Percentiles rank a stretch among this genome's conserved stretches.
These are phyloP conservation scores for Schmidtea mediterranea DNA, from an alignment of 1,140 invertebrate genomes.

Conservation along the genomic window DNA sequence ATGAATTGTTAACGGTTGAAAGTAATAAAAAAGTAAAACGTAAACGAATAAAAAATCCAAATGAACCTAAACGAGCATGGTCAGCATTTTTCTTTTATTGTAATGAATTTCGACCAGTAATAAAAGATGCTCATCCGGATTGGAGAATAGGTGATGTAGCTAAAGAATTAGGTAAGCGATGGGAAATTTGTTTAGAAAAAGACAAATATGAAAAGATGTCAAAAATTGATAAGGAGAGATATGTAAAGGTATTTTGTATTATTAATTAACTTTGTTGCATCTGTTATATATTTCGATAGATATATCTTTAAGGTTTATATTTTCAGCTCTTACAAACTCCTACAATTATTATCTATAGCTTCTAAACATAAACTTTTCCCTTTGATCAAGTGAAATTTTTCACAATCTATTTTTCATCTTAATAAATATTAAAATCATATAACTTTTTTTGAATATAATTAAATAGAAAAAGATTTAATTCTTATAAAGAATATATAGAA, in stretches of 20 bases:
- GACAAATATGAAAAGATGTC: conserved; percentile 67
- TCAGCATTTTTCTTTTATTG: conserved; percentile 99
- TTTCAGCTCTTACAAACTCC: no score
- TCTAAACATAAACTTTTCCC: no score
- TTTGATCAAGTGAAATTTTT: no score
- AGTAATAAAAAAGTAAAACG: conserved; percentile 60
- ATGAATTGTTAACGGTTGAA: conserved; percentile 72
- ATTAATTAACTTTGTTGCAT: not conserved
- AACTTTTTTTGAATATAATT: no score
- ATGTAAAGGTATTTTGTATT: conserved; percentile 42
- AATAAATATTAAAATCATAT: no score
- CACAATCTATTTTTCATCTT: no score
- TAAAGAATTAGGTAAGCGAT: conserved; percentile 76
- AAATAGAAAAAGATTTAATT: no score
- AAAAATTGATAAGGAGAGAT: conserved; percentile 70
- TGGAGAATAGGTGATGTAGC: conserved; percentile 85
- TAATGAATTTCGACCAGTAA: conserved; percentile 74
- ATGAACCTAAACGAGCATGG: conserved; percentile 89
- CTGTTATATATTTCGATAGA: no score
- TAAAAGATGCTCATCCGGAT: conserved; percentile 70
- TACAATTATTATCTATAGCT: no score
- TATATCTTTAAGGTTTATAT: no score
- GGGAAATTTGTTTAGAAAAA: conserved; percentile 60
- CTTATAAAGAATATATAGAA: no score
- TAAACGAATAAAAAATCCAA: conserved; percentile 58